Evolutionary conservation across 2,797 vertebrate species (phyloP).

Genomic region (Poecilia wingei): DNA sequence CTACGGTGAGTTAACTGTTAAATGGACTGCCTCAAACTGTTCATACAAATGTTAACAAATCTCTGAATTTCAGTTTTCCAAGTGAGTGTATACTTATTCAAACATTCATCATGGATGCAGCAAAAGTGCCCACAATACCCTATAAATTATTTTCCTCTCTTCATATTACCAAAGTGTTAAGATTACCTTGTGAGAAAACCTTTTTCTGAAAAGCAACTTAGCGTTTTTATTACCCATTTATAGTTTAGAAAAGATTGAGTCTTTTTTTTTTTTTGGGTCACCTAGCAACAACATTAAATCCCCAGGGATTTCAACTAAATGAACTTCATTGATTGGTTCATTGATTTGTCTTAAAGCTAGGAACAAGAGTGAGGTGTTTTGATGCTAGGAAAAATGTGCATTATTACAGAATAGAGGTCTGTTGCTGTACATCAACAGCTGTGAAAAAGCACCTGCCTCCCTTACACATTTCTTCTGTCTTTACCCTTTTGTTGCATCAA

Average conservation of each 20-base stretch:
- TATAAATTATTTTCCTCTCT: conserved; percentile 30
- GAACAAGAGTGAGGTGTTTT: conserved; percentile 70
- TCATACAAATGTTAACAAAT: neutral
- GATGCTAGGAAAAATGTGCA: conserved; percentile 63
- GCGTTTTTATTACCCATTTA: conserved; percentile 40
- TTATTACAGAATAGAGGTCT: conserved; percentile 40
- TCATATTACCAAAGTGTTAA: conserved; percentile 5
- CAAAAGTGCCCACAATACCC: conserved; percentile 1
- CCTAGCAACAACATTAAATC: conserved; percentile 67
- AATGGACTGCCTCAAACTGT: neutral
- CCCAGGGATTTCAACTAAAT: conserved; percentile 73
- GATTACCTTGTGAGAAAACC: conserved; percentile 34
- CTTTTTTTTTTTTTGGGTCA: conserved; percentile 65
- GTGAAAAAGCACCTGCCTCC: neutral
- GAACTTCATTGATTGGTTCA: conserved; percentile 77
- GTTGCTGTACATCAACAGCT: neutral
- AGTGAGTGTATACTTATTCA: neutral
- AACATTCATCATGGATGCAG: conserved; percentile 3
- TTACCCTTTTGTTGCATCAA: neutral
- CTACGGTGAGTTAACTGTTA: neutral
- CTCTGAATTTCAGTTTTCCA: neutral
- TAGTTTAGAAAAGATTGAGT: conserved; percentile 46
- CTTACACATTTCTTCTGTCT: neutral
- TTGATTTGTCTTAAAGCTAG: conserved; percentile 68
- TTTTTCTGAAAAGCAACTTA: conserved; percentile 30